Conservation (phyloP, 2,888 invertebrate genomes). For the Lapara coniferarum region DNA sequence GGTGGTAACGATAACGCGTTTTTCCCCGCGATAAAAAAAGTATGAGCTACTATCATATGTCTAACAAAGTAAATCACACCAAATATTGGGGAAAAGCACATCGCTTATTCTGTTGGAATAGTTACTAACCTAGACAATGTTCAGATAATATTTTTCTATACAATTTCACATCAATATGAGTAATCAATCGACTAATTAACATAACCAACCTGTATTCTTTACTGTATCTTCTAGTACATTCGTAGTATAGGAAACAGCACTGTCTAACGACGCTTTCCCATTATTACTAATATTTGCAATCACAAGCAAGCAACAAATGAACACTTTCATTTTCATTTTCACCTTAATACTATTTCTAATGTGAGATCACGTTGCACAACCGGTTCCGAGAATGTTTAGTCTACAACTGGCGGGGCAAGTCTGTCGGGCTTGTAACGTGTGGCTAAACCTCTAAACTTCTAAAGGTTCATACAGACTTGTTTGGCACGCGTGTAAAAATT, state of each 20-base stretch:
- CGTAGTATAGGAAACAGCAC: conserved; percentile 58
- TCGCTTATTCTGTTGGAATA: too few species aligned
- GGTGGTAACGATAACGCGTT: too few species aligned
- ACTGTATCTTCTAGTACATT: conserved; percentile 67
- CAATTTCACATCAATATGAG: not conserved
- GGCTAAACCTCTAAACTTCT: not conserved
- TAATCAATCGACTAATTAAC: conserved; percentile 8
- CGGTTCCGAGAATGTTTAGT: conserved; percentile 20
- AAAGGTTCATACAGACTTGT: not conserved
- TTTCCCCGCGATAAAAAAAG: too few species aligned
- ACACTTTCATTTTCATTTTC: conserved; percentile 59
- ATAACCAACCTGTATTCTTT: conserved; percentile 62
- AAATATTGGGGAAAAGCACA: too few species aligned
- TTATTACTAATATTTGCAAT: conserved; percentile 69
- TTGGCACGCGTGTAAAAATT: not conserved
- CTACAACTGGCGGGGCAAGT: conserved; percentile 36
- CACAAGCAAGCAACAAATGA: conserved; percentile 66
- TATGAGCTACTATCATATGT: too few species aligned
- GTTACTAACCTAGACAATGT: too few species aligned
- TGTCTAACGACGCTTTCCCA: conserved; percentile 75
- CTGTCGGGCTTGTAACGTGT: not conserved
- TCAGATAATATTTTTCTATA: too few species aligned
- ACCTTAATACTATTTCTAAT: conserved; percentile 15
- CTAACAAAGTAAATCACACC: too few species aligned
- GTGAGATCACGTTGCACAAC: conserved; percentile 6